Conservation (phyloP, 53 echinoderm and acorn worm genomes). For the Henricia sp. region DNA sequence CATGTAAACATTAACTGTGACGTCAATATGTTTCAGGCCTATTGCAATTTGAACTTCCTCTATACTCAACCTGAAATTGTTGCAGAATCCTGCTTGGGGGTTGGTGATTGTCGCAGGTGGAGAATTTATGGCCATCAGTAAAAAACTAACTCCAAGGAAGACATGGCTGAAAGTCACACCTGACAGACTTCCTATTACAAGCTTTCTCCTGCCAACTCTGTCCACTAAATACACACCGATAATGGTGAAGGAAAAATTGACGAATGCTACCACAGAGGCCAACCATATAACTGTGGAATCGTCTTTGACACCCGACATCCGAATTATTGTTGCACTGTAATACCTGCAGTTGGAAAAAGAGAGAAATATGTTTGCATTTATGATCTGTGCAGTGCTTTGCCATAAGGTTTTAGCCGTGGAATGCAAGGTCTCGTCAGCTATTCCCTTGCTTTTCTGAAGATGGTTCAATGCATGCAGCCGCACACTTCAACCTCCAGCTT, state of each 20-base stretch:
- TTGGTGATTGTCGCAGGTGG: slow-evolving; percentile 46
- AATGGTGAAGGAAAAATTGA: slow-evolving; percentile 86
- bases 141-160: slow-evolving; percentile 75
- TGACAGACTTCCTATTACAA: slow-evolving; percentile 80
- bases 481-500: too few relatives aligned
- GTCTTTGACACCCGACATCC: slow-evolving; percentile 87
- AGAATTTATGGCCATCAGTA: slow-evolving; percentile 69
- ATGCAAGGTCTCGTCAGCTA: too few relatives aligned
- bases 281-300: slow-evolving; percentile 87
- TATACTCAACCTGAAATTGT: slow-evolving; percentile 47
- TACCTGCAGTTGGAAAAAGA: slow-evolving; percentile 69
- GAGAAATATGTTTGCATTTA: too few relatives aligned
- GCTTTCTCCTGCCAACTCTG: slow-evolving; percentile 77
- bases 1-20: too few relatives aligned
- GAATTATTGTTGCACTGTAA: slow-evolving; percentile 93
- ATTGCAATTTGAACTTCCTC: too few relatives aligned
- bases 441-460: too few relatives aligned
- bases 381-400: too few relatives aligned
- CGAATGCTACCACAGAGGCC: slow-evolving; percentile 81
- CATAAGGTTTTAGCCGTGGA: too few relatives aligned
- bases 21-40: too few relatives aligned
- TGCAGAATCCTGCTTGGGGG: slow-evolving; percentile 45
- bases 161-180: slow-evolving; percentile 76
- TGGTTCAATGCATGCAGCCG: too few relatives aligned
- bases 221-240: slow-evolving; percentile 84